These are phyloP conservation scores for Neoniphon sammara DNA, from an alignment of 2,797 vertebrate species.

Conservation along the genomic window DNA sequence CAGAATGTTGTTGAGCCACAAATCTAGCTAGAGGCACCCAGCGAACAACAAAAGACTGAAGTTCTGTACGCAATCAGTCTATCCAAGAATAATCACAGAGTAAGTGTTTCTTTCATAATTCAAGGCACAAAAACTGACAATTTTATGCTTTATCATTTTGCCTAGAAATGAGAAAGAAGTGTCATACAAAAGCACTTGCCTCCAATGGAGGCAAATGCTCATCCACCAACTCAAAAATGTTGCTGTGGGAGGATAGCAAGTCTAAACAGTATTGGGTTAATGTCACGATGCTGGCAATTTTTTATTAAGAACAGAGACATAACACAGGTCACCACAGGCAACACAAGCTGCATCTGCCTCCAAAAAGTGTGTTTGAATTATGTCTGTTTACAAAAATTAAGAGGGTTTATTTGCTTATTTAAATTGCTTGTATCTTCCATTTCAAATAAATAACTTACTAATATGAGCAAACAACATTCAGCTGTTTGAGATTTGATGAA, in stretches of 20 bases:
- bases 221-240: too few relatives aligned
- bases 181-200: background rate
- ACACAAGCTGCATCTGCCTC: background rate
- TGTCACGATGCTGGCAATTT: background rate
- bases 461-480: too few relatives aligned
- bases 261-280: background rate
- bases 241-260: background rate
- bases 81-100: background rate
- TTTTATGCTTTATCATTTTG: too few relatives aligned
- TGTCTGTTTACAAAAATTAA: background rate
- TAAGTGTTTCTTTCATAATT: constrained; percentile 24
- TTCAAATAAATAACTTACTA: background rate
- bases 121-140: constrained; percentile 3
- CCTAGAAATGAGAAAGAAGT: background rate
- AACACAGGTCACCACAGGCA: too few relatives aligned
- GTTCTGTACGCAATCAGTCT: constrained; percentile 16
- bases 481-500: too few relatives aligned
- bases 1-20: constrained; percentile 25
- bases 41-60: constrained; percentile 41
- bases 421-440: background rate
- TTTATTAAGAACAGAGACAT: background rate
- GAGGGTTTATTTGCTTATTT: background rate
- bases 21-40: constrained; percentile 26
- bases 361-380: background rate
- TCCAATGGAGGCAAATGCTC: too few relatives aligned